Conservation (phyloP, 2,888 invertebrate genomes). For the Copidosoma aretas region DNA sequence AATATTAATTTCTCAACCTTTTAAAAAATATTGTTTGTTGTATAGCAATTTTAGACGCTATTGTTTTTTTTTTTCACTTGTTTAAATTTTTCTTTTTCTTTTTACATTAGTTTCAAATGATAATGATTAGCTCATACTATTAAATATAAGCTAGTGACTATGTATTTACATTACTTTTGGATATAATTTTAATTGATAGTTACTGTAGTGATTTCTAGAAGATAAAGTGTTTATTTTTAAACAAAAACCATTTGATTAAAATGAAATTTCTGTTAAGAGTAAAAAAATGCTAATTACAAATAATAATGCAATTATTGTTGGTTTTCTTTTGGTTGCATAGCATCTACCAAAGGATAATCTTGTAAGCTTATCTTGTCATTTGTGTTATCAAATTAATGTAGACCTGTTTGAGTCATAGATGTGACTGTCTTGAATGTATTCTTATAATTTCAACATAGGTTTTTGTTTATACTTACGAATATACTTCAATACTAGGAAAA, state of each 20-base stretch:
- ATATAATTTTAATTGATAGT: not conserved
- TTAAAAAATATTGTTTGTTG: not conserved
- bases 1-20: constrained; percentile 42
- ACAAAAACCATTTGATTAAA: no score
- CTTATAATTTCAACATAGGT: not conserved
- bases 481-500: not conserved
- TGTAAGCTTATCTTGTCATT: constrained; percentile 39
- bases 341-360: constrained; percentile 33
- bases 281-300: not conserved
- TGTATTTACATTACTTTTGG: not conserved
- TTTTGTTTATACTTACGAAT: not conserved
- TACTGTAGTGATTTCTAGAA: not conserved
- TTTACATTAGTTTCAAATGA: no score
- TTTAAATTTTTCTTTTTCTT: not conserved
- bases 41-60: no score
- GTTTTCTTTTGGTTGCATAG: constrained; percentile 31
- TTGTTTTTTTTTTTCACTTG: no score
- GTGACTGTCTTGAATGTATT: constrained; percentile 16
- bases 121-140: no score
- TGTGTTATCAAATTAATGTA: constrained; percentile 35
- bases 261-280: no score
- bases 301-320: constrained; percentile 23
- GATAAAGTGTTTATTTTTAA: not conserved
- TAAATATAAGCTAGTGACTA: not conserved
- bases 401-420: constrained; percentile 28